Evolutionary conservation across 2,888 invertebrate species (phyloP), one percentile per base, ranked within the genome.

Genomic region (Elmis aenea): DNA sequence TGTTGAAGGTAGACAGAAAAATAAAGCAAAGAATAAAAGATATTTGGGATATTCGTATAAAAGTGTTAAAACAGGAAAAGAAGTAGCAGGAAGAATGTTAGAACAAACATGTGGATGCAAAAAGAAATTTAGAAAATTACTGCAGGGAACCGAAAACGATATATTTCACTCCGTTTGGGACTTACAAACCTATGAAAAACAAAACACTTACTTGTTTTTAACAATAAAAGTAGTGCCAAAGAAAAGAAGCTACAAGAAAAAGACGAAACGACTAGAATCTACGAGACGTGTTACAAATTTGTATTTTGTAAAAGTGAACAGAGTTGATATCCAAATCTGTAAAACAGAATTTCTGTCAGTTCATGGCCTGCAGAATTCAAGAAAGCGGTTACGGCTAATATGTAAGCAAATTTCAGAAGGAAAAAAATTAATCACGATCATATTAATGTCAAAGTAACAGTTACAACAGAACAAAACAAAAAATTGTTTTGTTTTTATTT

Each of bases 251-350:
- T 43, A 41, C 24, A 38, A 18, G 6, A 38, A 47, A 28, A 37
- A 45, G 35, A 35, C 30, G 13, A 38, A 35, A 30, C 14, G 30
- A 33, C 13, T 22, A 10, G 18, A 24, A 11, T 43, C 40, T n/a
- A 29, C 36, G 5, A 25, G 38, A 6, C 39, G 31, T 11, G 21
- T 41, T 10, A 32, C 28, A 14, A 10, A 26, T 5, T 5, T 31
- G 8, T 45, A 47, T 32, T 38, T 30, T 11, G 38, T 46, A 1
- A 50, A 46, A 26, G 18, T 43, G 11, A 36, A 46, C 26, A 44
- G 46, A 6, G 2, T 24, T 12, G 42, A 48, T 16, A 21, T 30
- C 5, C 18, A 39, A 40, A 29, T 48, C 26, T 46, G 45, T 23
- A 48, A 45, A 26, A 8, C 31, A 24, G 38, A 42, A 22, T 47